Percentiles rank a stretch among this genome's conserved stretches.
These are phyloP conservation scores for Acanthiza pusilla DNA, from an alignment of 2,797 vertebrate species.

Conservation along the genomic window DNA sequence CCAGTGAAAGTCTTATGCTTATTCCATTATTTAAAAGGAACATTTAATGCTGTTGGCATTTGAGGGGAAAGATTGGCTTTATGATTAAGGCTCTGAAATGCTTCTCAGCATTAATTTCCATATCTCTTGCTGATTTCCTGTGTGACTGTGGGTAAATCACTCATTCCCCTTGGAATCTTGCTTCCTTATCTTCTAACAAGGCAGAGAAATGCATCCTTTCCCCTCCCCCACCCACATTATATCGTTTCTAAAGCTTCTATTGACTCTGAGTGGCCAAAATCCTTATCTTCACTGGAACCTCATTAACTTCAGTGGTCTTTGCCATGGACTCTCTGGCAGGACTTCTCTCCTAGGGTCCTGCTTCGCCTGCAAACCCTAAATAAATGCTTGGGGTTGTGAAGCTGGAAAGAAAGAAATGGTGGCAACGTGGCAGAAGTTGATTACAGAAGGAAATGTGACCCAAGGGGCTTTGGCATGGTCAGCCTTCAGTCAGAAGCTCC, in stretches of 20 bases:
- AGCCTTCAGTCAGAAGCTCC: neutral
- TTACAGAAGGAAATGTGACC: neutral
- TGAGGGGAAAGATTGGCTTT: constrained; percentile 30
- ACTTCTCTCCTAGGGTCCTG: neutral
- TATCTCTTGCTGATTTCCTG: constrained; percentile 26
- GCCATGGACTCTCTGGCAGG: neutral
- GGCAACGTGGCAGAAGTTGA: neutral
- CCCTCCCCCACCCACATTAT: neutral
- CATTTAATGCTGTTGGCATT: constrained; percentile 25
- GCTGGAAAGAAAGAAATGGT: neutral
- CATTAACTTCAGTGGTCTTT: neutral
- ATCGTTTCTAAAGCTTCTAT: neutral
- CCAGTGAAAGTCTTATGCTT: neutral
- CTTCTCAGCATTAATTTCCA: constrained; percentile 45
- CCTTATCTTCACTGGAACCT: neutral
- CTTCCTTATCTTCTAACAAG: neutral
- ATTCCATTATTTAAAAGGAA: neutral
- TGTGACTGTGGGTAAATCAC: neutral
- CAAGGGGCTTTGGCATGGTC: neutral
- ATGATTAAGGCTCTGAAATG: constrained; percentile 22
- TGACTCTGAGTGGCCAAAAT: neutral
- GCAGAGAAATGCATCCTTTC: neutral
- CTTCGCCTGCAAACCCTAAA: neutral
- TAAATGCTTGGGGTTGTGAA: neutral
- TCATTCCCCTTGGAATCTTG: neutral